These are phyloP conservation scores for Calephelis virginiensis DNA, from an alignment of 1,140 invertebrate genomes.

Conservation along the genomic window DNA sequence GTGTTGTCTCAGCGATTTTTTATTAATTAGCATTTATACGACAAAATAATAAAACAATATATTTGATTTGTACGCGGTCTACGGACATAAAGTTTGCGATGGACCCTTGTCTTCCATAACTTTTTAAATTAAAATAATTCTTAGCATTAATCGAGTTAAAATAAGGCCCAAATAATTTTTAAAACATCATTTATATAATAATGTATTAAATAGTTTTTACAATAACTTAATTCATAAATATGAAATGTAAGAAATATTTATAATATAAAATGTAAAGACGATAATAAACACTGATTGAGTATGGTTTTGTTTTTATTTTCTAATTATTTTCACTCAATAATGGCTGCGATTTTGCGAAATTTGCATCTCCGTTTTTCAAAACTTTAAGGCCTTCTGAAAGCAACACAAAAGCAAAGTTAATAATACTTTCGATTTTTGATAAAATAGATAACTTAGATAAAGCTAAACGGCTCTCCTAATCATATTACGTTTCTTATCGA, in stretches of 20 bases:
- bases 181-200: constrained; percentile 54
- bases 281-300: constrained; percentile 66
- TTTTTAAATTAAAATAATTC: constrained; percentile 40
- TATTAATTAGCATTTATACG: no score
- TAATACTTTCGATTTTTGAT: neutral
- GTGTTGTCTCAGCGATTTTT: no score
- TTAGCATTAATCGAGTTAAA: constrained; percentile 11
- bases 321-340: constrained; percentile 52
- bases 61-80: constrained; percentile 20
- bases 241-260: constrained; percentile 53
- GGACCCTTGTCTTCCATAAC: constrained; percentile 71
- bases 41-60: no score
- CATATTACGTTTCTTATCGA: neutral
- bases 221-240: constrained; percentile 66
- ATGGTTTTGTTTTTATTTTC: constrained; percentile 39
- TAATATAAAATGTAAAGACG: constrained; percentile 6
- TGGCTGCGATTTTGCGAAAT: constrained; percentile 50
- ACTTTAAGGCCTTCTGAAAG: constrained; percentile 64
- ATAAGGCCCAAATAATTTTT: constrained; percentile 6
- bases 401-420: constrained; percentile 22
- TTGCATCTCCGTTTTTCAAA: constrained; percentile 50
- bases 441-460: no score
- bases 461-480: no score
- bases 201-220: constrained; percentile 70
- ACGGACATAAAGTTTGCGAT: constrained; percentile 26